Conservation (phyloP, 2,113 vertebrate species). For the Heloderma charlesbogerti region DNA sequence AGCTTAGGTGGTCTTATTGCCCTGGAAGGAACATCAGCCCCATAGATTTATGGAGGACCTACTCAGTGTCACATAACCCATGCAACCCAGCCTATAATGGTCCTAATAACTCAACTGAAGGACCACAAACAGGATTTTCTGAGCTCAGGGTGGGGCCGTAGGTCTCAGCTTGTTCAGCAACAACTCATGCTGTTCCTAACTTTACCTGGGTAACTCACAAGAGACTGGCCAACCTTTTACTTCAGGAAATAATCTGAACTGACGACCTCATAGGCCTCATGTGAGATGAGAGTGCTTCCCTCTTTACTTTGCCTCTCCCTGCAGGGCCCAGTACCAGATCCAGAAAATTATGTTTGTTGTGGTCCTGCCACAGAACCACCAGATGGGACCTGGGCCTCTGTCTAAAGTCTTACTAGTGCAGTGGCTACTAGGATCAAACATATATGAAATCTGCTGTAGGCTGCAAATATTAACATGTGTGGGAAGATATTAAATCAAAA, state of each 20-base stretch:
- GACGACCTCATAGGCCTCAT: background rate
- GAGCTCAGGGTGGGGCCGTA: background rate
- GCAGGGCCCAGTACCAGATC: background rate
- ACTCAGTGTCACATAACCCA: background rate
- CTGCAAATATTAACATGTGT: background rate
- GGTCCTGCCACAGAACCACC: background rate
- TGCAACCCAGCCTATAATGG: background rate
- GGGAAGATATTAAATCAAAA: background rate
- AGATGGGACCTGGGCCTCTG: background rate
- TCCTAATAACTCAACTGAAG: background rate
- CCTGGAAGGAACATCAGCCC: background rate
- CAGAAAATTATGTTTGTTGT: background rate
- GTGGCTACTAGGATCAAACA: background rate
- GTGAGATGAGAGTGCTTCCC: background rate
- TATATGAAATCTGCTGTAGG: background rate
- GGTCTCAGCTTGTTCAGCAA: background rate
- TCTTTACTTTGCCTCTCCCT: background rate
- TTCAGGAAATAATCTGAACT: background rate
- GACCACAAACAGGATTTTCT: background rate
- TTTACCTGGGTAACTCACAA: background rate
- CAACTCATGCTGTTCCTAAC: background rate
- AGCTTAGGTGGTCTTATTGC: background rate
- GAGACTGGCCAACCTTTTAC: background rate
- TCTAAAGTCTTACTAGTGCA: background rate
- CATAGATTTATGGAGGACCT: background rate